Base-by-base conservation (phyloP, 2,888 invertebrate species). In the Aleiodes alternator region DNA sequence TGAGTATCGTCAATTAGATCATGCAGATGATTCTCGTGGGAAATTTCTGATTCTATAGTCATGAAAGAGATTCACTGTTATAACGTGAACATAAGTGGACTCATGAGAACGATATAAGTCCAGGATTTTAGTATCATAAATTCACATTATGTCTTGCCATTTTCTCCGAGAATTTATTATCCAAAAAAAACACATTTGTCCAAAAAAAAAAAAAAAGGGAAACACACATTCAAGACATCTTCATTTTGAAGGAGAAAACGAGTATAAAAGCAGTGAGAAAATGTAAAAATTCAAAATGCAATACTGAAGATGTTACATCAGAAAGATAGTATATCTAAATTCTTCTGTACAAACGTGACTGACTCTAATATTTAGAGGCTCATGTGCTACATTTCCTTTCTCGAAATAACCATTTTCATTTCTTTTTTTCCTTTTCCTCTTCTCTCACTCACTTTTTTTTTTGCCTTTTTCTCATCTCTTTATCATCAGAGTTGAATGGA, bases 331-430 rank as follows among this genome's bases (percentile, higher is more conserved):
- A 38, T 64, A 64, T 64, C 43, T 64, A 23, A 64, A 64, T 64
- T 64, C 23, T 43, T 12, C 14, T 64, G 70, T 70, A 70, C 70
- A 43, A 23, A 64, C 75, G 70, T 75, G 75, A 75, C 75, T 61
- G 70, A 29, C 16, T 75, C 43, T 70, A 75, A 75, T 75, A 75
- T 75, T 75, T 66, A 75, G 61, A 57, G 75, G 23, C 64, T 61
- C 56, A 61, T 61, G 61, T n/a, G 61, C 61, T 16, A 55, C 73
- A 72, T 72, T 69, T 34, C 70, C 72, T 77, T 74, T 70, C 69
- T 61, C 68, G 61, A 59, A 75, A 72, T 50, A 51, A 75, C 72
- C 77, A 79, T 79, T 80, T 80, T 80, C 80, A 77, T 9, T 34
- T 43, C 12, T 29, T 61, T 8, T 55, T 68, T 76, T 70, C 66